Conservation (phyloP, 2,888 invertebrate genomes). For the Acanthosepion pharaonis region DNA sequence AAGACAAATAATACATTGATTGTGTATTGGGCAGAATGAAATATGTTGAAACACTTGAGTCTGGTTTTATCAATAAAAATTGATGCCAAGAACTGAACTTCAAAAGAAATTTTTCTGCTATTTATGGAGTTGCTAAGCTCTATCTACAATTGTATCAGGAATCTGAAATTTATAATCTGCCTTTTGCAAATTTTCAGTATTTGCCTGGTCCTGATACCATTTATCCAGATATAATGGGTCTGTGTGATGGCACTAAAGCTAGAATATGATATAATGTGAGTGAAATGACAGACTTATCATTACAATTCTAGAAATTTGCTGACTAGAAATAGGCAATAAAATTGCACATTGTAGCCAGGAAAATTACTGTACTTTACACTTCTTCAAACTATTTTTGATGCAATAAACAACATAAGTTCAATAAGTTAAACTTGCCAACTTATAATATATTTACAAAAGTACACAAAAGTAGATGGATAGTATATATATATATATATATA, state of each 20-base stretch:
- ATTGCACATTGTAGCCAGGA: neutral
- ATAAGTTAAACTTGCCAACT: neutral
- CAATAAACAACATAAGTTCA: neutral
- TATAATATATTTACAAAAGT: neutral
- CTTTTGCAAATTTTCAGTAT: neutral
- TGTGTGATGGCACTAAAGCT: neutral
- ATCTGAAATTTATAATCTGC: neutral
- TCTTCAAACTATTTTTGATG: neutral
- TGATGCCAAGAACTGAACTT: too few species aligned
- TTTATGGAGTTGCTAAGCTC: neutral
- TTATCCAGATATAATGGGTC: neutral
- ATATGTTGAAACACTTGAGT: too few species aligned
- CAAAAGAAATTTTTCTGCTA: too few species aligned
- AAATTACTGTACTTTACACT: neutral
- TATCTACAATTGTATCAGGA: neutral
- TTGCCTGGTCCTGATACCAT: neutral
- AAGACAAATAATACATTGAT: too few species aligned
- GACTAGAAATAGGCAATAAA: neutral
- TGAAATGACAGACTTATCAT: neutral
- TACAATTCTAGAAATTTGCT: neutral
- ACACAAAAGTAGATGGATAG: neutral
- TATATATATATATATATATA: neutral
- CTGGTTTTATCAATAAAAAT: too few species aligned
- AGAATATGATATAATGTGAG: neutral
- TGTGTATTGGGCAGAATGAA: too few species aligned